These are phyloP conservation scores for Chelonoidis abingdonii DNA, from an alignment of 2,113 vertebrate species.

Conservation along the genomic window DNA sequence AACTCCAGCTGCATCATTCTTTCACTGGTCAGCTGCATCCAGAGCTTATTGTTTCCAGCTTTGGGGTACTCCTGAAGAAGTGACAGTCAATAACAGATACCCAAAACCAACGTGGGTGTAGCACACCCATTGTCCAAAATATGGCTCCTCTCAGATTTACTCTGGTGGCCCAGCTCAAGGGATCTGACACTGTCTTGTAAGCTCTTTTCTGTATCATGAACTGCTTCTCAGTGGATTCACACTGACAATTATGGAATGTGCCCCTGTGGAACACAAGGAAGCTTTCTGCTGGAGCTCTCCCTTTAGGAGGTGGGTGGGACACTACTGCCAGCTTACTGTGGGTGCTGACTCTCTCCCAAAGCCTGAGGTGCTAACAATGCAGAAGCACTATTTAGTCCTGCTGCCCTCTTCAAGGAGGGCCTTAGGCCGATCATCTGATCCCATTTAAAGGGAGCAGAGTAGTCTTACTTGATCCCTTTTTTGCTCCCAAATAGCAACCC, in stretches of 20 bases:
- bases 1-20: neutral
- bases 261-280: neutral
- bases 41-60: neutral
- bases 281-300: neutral
- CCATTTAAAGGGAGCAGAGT: conserved; percentile 30
- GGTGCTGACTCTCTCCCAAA: neutral
- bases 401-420: neutral
- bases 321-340: neutral
- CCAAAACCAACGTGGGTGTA: too few relatives aligned
- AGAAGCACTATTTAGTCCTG: neutral
- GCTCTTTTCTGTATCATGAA: too few relatives aligned
- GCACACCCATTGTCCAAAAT: too few relatives aligned
- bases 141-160: too few relatives aligned
- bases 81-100: too few relatives aligned
- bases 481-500: neutral
- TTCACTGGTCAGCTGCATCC: neutral
- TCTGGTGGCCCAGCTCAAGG: too few relatives aligned
- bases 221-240: too few relatives aligned
- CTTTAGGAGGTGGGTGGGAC: neutral
- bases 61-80: too few relatives aligned
- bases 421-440: neutral
- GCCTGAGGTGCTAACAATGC: neutral
- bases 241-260: neutral
- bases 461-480: neutral
- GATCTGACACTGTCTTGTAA: too few relatives aligned